Conservation (phyloP, 2,113 vertebrate species). For the Crotalus horridus region DNA sequence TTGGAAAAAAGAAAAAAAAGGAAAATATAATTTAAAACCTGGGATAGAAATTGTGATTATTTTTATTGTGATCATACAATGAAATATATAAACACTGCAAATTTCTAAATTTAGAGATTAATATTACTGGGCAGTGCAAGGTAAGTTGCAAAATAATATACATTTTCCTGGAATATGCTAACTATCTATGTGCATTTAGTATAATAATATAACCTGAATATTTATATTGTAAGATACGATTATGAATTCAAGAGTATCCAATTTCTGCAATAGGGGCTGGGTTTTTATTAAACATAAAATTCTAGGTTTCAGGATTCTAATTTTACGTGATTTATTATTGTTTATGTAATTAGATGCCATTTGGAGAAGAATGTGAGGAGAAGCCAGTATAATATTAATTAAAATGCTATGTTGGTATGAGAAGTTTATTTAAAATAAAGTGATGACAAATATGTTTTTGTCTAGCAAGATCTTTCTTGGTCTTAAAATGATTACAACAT, state of each 20-base stretch:
- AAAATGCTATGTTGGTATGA: neutral
- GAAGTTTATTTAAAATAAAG: constrained; percentile 19
- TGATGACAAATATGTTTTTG: constrained; percentile 14
- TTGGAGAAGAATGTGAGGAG: constrained; percentile 5
- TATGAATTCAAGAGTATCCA: constrained; percentile 24
- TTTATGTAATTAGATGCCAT: neutral
- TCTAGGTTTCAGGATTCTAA: constrained; percentile 16
- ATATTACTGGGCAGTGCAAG: constrained; percentile 28
- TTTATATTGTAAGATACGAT: constrained; percentile 24
- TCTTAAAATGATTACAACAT: constrained; percentile 18
- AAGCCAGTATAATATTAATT: constrained; percentile 14
- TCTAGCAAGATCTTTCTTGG: constrained; percentile 7
- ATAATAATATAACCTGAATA: constrained; percentile 9
- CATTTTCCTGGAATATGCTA: neutral
- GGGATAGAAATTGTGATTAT: neutral
- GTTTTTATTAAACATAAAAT: constrained; percentile 32
- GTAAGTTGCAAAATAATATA: constrained; percentile 22
- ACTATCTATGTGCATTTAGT: neutral
- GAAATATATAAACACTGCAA: constrained; percentile 4
- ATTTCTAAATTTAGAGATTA: constrained; percentile 34
- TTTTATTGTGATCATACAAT: constrained; percentile 1
- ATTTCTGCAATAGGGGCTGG: constrained; percentile 15
- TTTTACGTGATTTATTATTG: constrained; percentile 27
- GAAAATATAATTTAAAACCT: neutral
- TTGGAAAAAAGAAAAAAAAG: neutral